Evolutionary conservation across 2,888 invertebrate genomes (phyloP).

Genomic region (Diplazon laetatorius): DNA sequence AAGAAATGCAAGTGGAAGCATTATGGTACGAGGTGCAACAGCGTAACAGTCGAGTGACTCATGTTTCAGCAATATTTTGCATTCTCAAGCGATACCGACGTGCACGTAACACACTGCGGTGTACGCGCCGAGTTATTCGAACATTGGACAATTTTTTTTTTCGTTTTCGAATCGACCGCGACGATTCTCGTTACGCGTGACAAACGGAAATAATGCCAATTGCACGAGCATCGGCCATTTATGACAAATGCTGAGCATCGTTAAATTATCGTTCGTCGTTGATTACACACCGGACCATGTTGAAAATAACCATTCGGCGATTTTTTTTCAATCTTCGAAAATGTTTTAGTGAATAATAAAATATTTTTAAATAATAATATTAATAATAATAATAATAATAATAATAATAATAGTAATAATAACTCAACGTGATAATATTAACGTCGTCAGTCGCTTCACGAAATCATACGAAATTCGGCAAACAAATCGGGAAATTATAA

Average conservation of each 20-base stretch:
- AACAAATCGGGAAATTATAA: too few relatives aligned
- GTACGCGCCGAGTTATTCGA: conserved; percentile 13
- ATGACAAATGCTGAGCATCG: not conserved
- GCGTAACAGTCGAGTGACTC: conserved; percentile 68
- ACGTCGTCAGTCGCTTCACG: too few relatives aligned
- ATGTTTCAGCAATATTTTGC: conserved; percentile 75
- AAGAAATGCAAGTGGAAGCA: conserved; percentile 36
- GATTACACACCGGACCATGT: too few relatives aligned
- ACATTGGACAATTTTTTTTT: conserved; percentile 13
- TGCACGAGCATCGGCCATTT: not conserved
- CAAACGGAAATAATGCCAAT: not conserved
- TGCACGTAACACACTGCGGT: conserved; percentile 53
- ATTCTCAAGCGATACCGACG: conserved; percentile 72
- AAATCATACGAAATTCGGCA: too few relatives aligned
- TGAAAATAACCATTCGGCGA: too few relatives aligned
- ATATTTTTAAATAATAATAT: too few relatives aligned
- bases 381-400: too few relatives aligned
- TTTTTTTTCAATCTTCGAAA: too few relatives aligned
- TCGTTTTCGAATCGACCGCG: conserved; percentile 20
- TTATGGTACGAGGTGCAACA: conserved; percentile 20
- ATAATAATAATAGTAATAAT: too few relatives aligned
- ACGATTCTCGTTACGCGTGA: conserved; percentile 8
- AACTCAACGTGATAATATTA: too few relatives aligned
- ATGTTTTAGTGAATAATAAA: too few relatives aligned
- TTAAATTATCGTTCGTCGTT: too few relatives aligned